phyloP scores from a whole-genome alignment of 1,140 invertebrate genomes.

The Dendrolimus kikuchii region DNA sequence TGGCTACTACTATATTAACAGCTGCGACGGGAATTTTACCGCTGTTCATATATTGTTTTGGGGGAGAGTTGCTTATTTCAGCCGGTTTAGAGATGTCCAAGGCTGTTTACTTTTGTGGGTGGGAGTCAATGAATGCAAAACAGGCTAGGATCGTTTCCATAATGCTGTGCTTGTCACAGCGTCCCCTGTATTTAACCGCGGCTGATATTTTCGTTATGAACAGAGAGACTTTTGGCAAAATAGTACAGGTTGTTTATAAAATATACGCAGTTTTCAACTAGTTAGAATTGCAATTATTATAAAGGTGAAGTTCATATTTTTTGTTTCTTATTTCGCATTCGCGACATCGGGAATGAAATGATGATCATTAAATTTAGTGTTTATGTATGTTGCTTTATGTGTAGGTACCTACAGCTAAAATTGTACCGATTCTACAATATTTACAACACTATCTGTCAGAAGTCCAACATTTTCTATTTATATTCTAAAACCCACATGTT shows the following conservation, averaged over 20 bases:
- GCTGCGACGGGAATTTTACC: constrained; percentile 28
- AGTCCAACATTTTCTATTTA: too few relatives aligned
- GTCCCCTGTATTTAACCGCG: constrained; percentile 24
- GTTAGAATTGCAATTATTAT: background rate
- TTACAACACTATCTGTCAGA: too few relatives aligned
- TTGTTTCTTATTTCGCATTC: too few relatives aligned
- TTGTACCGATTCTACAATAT: too few relatives aligned
- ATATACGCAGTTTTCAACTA: constrained; percentile 35
- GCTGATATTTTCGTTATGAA: constrained; percentile 29
- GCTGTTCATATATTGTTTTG: constrained; percentile 31
- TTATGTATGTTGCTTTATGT: too few relatives aligned
- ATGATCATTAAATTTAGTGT: too few relatives aligned
- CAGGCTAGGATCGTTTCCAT: constrained; percentile 17
- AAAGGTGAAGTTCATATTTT: too few relatives aligned
- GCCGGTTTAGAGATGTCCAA: constrained; percentile 18
- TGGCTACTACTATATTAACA: constrained; percentile 26
- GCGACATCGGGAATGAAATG: too few relatives aligned
- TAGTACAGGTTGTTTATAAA: constrained; percentile 30
- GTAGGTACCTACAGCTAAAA: too few relatives aligned
- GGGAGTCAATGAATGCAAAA: constrained; percentile 24
- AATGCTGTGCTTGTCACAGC: constrained; percentile 20
- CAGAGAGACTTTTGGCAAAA: constrained; percentile 25
- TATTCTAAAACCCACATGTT: too few relatives aligned
- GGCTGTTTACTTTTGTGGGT: constrained; percentile 22
- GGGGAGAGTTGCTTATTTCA: constrained; percentile 23